phyloP scores from a whole-genome alignment of 2,113 vertebrate species.

The Verasper variegatus region DNA sequence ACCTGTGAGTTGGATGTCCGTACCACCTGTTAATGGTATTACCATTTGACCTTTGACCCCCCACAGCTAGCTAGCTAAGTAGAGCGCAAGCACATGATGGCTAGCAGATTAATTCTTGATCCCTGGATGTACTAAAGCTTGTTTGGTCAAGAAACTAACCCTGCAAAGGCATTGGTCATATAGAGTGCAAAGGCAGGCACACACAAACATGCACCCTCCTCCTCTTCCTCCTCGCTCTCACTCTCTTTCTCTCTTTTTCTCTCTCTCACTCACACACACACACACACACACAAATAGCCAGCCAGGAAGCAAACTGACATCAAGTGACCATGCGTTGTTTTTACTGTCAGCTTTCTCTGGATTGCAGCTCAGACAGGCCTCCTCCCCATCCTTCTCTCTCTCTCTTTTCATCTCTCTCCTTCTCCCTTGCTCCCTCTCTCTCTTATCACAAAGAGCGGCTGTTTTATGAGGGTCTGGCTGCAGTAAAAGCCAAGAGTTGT shows the following conservation, averaged over 20 bases:
- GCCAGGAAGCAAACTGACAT: conserved; percentile 46
- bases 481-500: conserved; percentile 75
- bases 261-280: not conserved
- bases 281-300: conserved; percentile 29
- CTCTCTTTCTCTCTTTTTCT: not conserved
- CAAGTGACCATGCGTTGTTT: conserved; percentile 63
- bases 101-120: conserved; percentile 67
- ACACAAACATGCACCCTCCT: not conserved
- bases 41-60: conserved; percentile 48
- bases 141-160: conserved; percentile 60
- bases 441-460: conserved; percentile 73
- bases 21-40: conserved; percentile 62
- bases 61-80: conserved; percentile 37
- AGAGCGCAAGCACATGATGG: conserved; percentile 60
- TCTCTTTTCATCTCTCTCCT: conserved; percentile 53
- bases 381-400: conserved; percentile 34
- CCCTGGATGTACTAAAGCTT: conserved; percentile 59
- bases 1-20: conserved; percentile 34
- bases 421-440: conserved; percentile 25
- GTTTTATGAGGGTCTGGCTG: conserved; percentile 76
- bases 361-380: conserved; percentile 55
- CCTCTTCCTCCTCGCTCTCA: not conserved
- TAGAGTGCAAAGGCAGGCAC: not conserved
- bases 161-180: conserved; percentile 30
- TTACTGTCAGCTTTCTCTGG: conserved; percentile 70